A percentile compares a stretch with the other conserved stretches of the same genome.
phyloP scores from a whole-genome alignment of 2,888 invertebrate genomes.

The Acheta domesticus region DNA sequence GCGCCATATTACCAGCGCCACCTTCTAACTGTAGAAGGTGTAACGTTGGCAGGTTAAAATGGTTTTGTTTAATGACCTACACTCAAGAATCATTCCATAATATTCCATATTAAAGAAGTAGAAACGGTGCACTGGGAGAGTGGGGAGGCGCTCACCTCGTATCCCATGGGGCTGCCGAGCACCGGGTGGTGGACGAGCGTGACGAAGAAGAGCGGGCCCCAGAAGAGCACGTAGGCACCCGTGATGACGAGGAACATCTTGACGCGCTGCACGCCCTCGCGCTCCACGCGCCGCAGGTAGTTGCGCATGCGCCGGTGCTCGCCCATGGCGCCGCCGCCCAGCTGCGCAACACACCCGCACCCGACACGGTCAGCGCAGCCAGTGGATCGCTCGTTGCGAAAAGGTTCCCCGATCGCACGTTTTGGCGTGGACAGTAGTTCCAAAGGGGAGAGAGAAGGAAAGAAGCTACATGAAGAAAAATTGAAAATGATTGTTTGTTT shows the following conservation, averaged over 20 bases:
- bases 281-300: constrained; percentile 72
- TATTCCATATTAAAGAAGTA: too few species aligned
- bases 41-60: too few species aligned
- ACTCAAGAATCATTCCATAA: too few species aligned
- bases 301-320: constrained; percentile 72
- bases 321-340: constrained; percentile 57
- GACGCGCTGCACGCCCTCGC: constrained; percentile 75
- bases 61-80: too few species aligned
- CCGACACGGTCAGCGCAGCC: not conserved
- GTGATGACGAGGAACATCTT: constrained; percentile 84
- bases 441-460: too few species aligned
- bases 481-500: too few species aligned
- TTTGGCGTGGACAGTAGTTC: too few species aligned
- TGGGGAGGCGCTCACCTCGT: constrained; percentile 56
- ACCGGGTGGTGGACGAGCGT: constrained; percentile 74
- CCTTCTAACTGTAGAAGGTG: too few species aligned
- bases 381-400: not conserved
- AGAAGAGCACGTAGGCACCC: constrained; percentile 80
- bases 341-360: constrained; percentile 34
- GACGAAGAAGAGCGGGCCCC: constrained; percentile 86
- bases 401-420: too few species aligned
- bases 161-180: constrained; percentile 67
- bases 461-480: too few species aligned
- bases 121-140: too few species aligned
- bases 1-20: too few species aligned